Conservation (phyloP, 1,140 invertebrate species). For the Bactericera cockerelli region DNA sequence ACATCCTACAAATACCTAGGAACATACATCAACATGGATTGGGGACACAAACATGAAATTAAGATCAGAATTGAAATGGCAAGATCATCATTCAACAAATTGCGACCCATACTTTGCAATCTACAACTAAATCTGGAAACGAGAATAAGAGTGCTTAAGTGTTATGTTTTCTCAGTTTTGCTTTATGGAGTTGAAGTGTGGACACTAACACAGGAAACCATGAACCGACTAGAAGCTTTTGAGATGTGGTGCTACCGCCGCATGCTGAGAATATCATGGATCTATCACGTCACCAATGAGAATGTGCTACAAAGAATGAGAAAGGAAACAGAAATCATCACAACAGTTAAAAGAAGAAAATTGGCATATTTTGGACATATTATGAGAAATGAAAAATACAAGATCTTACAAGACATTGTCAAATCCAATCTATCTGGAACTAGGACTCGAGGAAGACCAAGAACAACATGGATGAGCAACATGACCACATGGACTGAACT, state of each 20-base stretch:
- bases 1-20: background rate
- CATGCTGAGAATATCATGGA: constrained; percentile 4
- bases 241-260: constrained; percentile 12
- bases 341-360: constrained; percentile 11
- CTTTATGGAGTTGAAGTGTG: constrained; percentile 15
- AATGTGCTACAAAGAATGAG: background rate
- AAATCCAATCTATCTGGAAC: background rate
- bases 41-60: constrained; percentile 8
- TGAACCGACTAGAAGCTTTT: constrained; percentile 10
- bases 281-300: background rate
- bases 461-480: background rate
- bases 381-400: constrained; percentile 10
- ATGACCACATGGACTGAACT: background rate
- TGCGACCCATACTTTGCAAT: constrained; percentile 7
- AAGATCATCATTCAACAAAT: constrained; percentile 9
- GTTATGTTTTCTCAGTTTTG: constrained; percentile 15
- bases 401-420: background rate
- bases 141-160: constrained; percentile 14
- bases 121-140: constrained; percentile 6
- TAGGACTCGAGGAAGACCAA: background rate
- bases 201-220: constrained; percentile 13
- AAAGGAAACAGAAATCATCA: constrained; percentile 3
- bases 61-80: constrained; percentile 8
- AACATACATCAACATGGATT: constrained; percentile 11
- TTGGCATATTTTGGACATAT: constrained; percentile 11